Percentiles rank a stretch among this genome's conserved stretches.
phyloP scores from a whole-genome alignment of 2,113 vertebrate species.

The Nothobranchius kuhntae region DNA sequence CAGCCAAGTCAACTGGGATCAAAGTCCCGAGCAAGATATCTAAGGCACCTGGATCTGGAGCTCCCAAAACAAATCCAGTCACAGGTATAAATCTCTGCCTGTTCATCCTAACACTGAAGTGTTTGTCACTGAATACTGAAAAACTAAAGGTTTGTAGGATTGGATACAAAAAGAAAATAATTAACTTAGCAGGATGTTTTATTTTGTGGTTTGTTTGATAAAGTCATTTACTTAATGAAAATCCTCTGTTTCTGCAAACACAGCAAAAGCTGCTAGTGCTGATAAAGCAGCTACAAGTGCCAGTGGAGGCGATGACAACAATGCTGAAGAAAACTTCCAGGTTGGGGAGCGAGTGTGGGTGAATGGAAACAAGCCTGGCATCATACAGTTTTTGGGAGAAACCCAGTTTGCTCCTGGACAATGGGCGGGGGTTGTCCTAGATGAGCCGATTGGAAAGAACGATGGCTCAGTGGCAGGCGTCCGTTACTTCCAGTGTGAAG shows the following conservation, averaged over 20 bases:
- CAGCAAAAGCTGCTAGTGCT: constrained; percentile 71
- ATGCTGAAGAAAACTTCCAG: constrained; percentile 86
- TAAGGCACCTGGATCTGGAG: constrained; percentile 75
- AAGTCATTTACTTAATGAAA: background rate
- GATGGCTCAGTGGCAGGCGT: constrained; percentile 95
- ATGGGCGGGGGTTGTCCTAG: constrained; percentile 96
- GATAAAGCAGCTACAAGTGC: constrained; percentile 76
- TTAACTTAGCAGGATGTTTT: too few relatives aligned
- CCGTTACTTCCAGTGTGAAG: constrained; percentile 95
- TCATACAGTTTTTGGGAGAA: constrained; percentile 94
- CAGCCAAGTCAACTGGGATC: constrained; percentile 92
- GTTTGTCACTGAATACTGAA: background rate
- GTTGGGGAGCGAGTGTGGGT: constrained; percentile 98
- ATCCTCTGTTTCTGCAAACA: constrained; percentile 8
- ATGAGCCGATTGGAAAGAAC: constrained; percentile 97
- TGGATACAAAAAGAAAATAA: background rate
- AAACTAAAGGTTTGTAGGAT: background rate
- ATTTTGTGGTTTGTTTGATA: too few relatives aligned
- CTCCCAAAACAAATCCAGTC: constrained; percentile 79
- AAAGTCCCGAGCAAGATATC: constrained; percentile 93
- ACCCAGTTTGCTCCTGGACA: constrained; percentile 97
- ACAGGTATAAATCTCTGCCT: constrained; percentile 72
- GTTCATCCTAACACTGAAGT: background rate
- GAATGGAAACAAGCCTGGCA: constrained; percentile 95
- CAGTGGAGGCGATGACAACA: constrained; percentile 74